Evolutionary conservation across 2,888 invertebrate species (phyloP).

Genomic region (Monochamus alternatus): DNA sequence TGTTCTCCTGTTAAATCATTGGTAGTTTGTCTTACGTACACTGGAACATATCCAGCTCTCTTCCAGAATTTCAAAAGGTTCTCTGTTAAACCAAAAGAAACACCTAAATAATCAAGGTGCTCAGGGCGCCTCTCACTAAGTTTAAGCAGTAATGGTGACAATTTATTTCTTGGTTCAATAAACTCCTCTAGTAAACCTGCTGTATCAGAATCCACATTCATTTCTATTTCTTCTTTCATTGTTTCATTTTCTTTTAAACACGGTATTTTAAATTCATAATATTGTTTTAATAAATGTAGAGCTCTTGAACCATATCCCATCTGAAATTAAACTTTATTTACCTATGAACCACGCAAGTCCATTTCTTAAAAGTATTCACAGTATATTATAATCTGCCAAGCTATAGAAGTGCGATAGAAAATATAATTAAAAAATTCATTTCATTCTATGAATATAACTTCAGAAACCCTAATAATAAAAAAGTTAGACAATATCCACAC

Average conservation of each 20-base stretch:
- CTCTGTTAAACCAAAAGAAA: conserved; percentile 93
- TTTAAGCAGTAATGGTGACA: conserved; percentile 92
- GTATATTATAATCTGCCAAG: too few species aligned
- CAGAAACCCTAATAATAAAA: too few species aligned
- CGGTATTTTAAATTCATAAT: conserved; percentile 88
- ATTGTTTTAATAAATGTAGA: conserved; percentile 86
- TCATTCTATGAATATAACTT: too few species aligned
- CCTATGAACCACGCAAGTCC: too few species aligned
- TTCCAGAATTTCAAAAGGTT: conserved; percentile 95
- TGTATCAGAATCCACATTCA: conserved; percentile 73
- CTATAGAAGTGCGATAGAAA: too few species aligned
- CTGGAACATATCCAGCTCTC: conserved; percentile 76
- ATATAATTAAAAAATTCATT: too few species aligned
- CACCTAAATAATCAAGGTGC: conserved; percentile 93
- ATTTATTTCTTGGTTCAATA: conserved; percentile 83
- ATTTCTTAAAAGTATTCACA: not conserved
- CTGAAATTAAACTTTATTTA: conserved; percentile 70
- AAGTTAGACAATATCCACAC: too few species aligned
- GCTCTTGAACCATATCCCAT: conserved; percentile 98
- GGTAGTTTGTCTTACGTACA: conserved; percentile 92
- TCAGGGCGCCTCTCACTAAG: conserved; percentile 90
- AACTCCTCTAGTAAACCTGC: conserved; percentile 81
- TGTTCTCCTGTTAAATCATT: conserved; percentile 98
- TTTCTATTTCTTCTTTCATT: conserved; percentile 69
- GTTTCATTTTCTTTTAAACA: conserved; percentile 77